Evolutionary conservation across 2,113 vertebrate genomes (phyloP).

Genomic region (Furnarius figulus): DNA sequence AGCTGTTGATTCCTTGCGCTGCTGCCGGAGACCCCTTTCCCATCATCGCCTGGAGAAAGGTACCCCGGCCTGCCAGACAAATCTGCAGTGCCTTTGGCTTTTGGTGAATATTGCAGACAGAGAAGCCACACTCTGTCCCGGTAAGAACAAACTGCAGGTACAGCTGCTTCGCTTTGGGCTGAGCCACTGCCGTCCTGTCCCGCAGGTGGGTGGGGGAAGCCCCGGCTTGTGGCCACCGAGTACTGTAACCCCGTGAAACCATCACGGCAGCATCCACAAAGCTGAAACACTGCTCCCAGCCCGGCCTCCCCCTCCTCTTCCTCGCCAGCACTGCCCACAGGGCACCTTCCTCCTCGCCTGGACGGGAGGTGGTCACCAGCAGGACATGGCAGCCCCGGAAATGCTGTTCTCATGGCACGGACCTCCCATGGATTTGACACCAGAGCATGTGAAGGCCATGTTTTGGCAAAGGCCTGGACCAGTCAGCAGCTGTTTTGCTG

Average conservation of each 20-base stretch:
- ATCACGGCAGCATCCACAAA: background rate
- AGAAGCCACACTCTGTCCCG: slow-evolving; percentile 71
- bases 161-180: slow-evolving; percentile 71
- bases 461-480: background rate
- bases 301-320: background rate
- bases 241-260: background rate
- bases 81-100: slow-evolving; percentile 76
- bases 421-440: background rate
- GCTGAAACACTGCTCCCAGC: background rate
- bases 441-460: background rate
- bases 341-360: background rate
- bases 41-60: slow-evolving; percentile 97
- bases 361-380: background rate
- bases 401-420: accelerated
- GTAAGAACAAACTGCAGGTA: slow-evolving; percentile 73
- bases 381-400: background rate
- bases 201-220: slow-evolving; percentile 68
- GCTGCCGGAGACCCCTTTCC: slow-evolving; percentile 98
- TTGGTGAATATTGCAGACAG: slow-evolving; percentile 74
- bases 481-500: background rate
- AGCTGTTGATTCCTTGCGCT: slow-evolving; percentile 96
- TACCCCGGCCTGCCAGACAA: slow-evolving; percentile 77
- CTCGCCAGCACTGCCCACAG: background rate
- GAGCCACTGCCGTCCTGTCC: slow-evolving; percentile 66
- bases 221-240: slow-evolving; percentile 3